Percentiles rank a stretch among this genome's conserved stretches.
These are phyloP conservation scores for Syngnathus floridae DNA, from an alignment of 2,113 vertebrate genomes.

Conservation along the genomic window DNA sequence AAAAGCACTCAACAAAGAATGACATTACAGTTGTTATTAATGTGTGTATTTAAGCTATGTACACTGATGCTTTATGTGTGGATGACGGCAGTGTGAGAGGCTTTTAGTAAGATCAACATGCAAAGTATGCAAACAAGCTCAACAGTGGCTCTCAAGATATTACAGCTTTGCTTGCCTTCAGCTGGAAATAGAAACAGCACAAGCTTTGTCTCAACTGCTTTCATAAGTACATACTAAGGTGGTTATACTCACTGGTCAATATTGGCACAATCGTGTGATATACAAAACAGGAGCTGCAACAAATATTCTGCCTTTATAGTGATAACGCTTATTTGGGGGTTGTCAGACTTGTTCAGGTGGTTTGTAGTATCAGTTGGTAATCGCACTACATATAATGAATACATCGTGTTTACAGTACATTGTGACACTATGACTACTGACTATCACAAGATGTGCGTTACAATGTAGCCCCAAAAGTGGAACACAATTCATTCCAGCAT, in stretches of 20 bases:
- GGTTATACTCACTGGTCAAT: not conserved
- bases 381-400: too few species aligned
- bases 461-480: too few species aligned
- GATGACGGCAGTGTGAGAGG: conserved; percentile 58
- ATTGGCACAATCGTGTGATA: not conserved
- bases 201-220: not conserved
- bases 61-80: conserved; percentile 47
- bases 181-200: conserved; percentile 4
- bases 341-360: too few species aligned
- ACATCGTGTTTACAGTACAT: too few species aligned
- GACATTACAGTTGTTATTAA: conserved; percentile 64
- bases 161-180: conserved; percentile 29
- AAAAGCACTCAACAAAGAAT: conserved; percentile 55
- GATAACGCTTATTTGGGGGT: not conserved
- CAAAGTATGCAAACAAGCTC: conserved; percentile 57
- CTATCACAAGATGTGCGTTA: too few species aligned
- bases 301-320: not conserved
- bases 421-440: too few species aligned
- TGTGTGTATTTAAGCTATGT: conserved; percentile 61
- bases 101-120: conserved; percentile 69
- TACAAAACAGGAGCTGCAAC: not conserved
- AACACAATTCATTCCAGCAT: too few species aligned
- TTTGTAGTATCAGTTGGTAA: too few species aligned
- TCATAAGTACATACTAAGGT: not conserved
- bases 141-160: conserved; percentile 52